These are phyloP conservation scores for Pachyramphus minor DNA, from an alignment of 2,113 vertebrate genomes.

Conservation along the genomic window DNA sequence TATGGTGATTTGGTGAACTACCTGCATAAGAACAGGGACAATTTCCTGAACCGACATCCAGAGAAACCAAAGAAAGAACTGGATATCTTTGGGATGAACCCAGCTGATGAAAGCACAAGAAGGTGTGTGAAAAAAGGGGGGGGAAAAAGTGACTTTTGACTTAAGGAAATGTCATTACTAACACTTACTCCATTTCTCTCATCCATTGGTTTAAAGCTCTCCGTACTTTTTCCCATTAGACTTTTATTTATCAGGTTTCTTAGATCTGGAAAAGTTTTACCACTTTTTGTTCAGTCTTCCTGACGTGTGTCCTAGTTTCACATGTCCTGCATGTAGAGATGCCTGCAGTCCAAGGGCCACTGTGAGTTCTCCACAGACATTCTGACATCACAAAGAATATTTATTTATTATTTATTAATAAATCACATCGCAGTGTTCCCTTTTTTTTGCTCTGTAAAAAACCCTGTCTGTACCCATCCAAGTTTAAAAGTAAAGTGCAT, in stretches of 20 bases:
- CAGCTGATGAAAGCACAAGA: slow-evolving; percentile 91
- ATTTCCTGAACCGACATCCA: slow-evolving; percentile 83
- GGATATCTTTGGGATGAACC: slow-evolving; percentile 96
- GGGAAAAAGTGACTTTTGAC: neutral
- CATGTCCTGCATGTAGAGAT: neutral
- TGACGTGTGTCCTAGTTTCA: neutral
- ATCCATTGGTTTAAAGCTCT: neutral
- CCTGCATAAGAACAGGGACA: slow-evolving; percentile 95
- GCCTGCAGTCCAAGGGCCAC: neutral
- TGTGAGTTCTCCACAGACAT: neutral
- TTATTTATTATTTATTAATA: neutral
- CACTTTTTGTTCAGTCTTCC: neutral
- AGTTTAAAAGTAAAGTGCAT: neutral
- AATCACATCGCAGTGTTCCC: neutral
- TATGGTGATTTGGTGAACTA: slow-evolving; percentile 98
- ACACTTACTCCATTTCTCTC: neutral
- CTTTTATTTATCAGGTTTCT: neutral
- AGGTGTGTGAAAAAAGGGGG: slow-evolving; percentile 75
- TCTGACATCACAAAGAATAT: neutral
- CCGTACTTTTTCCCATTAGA: neutral
- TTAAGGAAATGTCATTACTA: neutral
- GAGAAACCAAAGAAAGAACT: slow-evolving; percentile 94
- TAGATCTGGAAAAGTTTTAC: neutral
- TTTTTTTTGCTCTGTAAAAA: neutral
- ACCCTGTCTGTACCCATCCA: neutral